phyloP scores from a whole-genome alignment of 2,888 invertebrate species.

The Uloborus plumipes region DNA sequence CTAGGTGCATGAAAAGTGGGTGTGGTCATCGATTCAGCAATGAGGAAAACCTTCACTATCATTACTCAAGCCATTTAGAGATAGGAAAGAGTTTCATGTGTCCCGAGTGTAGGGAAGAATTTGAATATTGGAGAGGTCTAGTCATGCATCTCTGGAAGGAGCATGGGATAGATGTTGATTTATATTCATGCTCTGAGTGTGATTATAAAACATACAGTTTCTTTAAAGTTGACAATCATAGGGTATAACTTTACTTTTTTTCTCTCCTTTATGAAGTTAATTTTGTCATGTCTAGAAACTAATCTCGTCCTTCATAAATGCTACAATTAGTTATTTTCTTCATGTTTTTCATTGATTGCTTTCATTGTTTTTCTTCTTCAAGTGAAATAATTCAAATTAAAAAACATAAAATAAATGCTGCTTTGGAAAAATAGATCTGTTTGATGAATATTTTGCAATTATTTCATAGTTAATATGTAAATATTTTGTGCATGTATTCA shows the following conservation, averaged over 20 bases:
- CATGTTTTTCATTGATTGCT: no score
- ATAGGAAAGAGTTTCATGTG: conserved; percentile 68
- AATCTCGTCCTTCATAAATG: no score
- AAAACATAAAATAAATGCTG: no score
- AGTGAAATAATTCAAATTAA: no score
- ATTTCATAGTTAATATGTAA: no score
- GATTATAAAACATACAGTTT: conserved; percentile 69
- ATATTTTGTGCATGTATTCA: no score
- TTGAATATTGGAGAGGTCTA: conserved; percentile 77
- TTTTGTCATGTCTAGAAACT: no score
- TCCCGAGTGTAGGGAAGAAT: conserved; percentile 68
- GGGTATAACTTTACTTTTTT: conserved; percentile 18
- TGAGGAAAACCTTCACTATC: conserved; percentile 77
- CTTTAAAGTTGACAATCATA: conserved; percentile 74
- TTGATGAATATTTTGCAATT: no score
- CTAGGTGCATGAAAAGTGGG: conserved; percentile 74
- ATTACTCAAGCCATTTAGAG: conserved; percentile 76
- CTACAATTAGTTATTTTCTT: no score
- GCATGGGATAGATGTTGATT: conserved; percentile 75
- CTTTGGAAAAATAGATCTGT: no score
- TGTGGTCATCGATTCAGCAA: conserved; percentile 77
- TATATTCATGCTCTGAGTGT: conserved; percentile 69
- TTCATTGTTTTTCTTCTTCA: no score
- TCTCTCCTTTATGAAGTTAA: no score
- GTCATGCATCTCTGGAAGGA: conserved; percentile 80